Base-by-base conservation (phyloP, 2,113 vertebrate genomes). In the Fregetta grallaria region DNA sequence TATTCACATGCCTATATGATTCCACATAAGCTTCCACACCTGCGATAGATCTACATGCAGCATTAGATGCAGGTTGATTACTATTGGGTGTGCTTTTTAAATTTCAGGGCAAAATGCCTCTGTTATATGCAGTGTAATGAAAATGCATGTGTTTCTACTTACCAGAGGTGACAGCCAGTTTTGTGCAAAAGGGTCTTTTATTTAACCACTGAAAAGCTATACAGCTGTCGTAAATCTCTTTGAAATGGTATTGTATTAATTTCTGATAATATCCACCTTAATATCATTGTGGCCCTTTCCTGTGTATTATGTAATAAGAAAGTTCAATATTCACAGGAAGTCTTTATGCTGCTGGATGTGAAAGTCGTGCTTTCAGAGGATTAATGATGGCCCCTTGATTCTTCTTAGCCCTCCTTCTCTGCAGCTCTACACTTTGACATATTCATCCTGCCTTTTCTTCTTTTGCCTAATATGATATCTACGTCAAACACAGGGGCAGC, bases 191-290 rank as follows among this genome's bases (percentile, higher is more conserved):
- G 68, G 38, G 44, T 18, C 73, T 92, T 92, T 88, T 91, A 83
- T 93, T 94, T 94, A 92, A 67, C 71, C 34, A 76, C 79, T 86
- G 88, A 87, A 89, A 91, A 65, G 38, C 79, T 84, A 23, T 26
- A 38, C 30, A 62, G 82, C 82, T 92, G 85, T 86, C 90, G 92
- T 96, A 95, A 86, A 95, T 96, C 97, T 96, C 92, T 92, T 93
- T 79, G 93, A 97, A 97, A 96, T 94, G 49, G 68, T 90, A 95
- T 97, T 97, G 90, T 95, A 96, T 96, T 97, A 96, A 97, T 98
- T 97, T 97, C 89, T 96, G 88, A 90, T 93, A 95, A 96, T 96
- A 96, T 95, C 63, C 65, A 97, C 72, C 17, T 55, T 96, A 92
- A 88, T 88, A 72, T 95, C 91, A 86, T 96, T 97, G 83, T 77